These are phyloP conservation scores for Pristionchus maxplancki DNA, from an alignment of 2,888 invertebrate species.

Conservation along the genomic window DNA sequence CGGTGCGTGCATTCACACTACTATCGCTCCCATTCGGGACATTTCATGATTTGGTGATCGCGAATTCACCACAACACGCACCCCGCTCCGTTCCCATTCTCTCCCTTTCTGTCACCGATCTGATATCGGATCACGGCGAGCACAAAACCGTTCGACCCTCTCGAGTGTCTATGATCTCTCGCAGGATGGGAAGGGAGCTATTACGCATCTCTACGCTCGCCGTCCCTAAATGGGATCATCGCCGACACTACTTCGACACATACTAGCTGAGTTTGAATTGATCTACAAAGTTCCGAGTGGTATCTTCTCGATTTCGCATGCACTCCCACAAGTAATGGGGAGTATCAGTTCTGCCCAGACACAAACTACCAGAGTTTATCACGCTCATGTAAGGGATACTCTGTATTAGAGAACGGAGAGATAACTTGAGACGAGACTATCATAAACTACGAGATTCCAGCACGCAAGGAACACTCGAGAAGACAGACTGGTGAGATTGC, in stretches of 20 bases:
- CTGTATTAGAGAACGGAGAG: too few species aligned
- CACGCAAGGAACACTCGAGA: too few species aligned
- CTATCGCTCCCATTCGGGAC: background rate
- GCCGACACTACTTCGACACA: background rate
- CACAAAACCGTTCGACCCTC: background rate
- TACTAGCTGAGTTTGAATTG: background rate
- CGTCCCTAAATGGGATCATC: background rate
- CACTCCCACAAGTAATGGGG: background rate
- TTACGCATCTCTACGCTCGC: too few species aligned
- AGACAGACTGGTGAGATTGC: background rate
- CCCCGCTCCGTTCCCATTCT: background rate
- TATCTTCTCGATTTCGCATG: too few species aligned
- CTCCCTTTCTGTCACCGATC: background rate
- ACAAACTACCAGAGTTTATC: background rate
- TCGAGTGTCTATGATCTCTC: background rate
- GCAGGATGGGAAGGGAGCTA: background rate
- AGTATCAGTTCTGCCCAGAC: background rate
- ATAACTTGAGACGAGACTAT: background rate
- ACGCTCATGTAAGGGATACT: background rate
- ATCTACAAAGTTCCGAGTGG: too few species aligned
- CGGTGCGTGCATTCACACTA: background rate
- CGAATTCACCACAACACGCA: background rate
- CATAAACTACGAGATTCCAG: background rate
- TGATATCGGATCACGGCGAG: background rate
- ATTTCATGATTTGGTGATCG: background rate